These are phyloP conservation scores for Drosophila acutilabella DNA, from an alignment of 2,888 invertebrate genomes.

Conservation along the genomic window DNA sequence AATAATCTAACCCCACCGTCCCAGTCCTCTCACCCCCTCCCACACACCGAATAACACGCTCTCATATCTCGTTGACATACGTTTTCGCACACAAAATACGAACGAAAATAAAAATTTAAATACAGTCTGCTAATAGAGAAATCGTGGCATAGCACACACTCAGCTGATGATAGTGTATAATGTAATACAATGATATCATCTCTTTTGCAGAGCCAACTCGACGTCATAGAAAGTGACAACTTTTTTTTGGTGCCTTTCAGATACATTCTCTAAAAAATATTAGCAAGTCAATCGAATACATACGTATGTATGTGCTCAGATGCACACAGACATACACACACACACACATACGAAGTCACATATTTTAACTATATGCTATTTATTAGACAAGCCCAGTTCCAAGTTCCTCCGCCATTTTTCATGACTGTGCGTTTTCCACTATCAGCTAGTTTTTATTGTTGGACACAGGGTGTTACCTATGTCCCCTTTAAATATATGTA, in stretches of 20 bases:
- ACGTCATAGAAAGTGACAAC: constrained; percentile 42
- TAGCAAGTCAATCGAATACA: constrained; percentile 7
- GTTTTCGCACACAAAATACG: constrained; percentile 20
- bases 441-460: constrained; percentile 31
- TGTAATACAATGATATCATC: constrained; percentile 65
- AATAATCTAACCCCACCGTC: constrained; percentile 15
- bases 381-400: constrained; percentile 20
- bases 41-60: background rate
- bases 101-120: background rate
- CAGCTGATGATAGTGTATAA: constrained; percentile 37
- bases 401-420: constrained; percentile 6
- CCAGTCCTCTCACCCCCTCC: background rate
- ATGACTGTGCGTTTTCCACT: constrained; percentile 49
- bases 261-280: constrained; percentile 22
- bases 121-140: constrained; percentile 21
- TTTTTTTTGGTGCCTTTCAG: constrained; percentile 19
- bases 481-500: background rate
- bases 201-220: constrained; percentile 36
- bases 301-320: background rate
- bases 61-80: constrained; percentile 44
- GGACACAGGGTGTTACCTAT: constrained; percentile 24
- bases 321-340: background rate
- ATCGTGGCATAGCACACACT: background rate
- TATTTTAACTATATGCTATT: constrained; percentile 17
- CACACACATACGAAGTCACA: background rate